Conservation (phyloP, 2,888 invertebrate species). For the Emesis furor region DNA sequence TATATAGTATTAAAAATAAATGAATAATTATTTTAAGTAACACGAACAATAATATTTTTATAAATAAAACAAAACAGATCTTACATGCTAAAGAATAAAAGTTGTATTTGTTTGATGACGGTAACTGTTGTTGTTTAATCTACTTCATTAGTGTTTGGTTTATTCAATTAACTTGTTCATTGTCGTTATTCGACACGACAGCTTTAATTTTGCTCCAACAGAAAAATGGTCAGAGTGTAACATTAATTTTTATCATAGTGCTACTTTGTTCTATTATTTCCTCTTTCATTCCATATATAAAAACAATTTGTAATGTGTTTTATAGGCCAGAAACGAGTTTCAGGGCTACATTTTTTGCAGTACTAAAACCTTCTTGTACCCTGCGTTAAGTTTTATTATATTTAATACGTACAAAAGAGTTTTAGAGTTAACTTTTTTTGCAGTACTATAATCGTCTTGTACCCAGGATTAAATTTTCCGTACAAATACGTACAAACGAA, state of each 20-base stretch:
- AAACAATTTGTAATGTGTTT: no score
- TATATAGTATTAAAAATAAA: neutral
- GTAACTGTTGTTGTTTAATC: neutral
- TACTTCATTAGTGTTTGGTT: constrained; percentile 24
- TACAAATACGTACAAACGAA: no score
- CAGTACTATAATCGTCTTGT: no score
- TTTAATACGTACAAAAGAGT: no score
- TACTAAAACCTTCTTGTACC: no score
- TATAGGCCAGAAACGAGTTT: no score
- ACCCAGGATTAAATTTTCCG: no score
- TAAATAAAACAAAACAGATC: neutral
- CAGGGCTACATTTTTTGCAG: no score
- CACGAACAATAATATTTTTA: neutral
- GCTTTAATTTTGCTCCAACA: constrained; percentile 11
- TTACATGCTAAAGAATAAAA: neutral
- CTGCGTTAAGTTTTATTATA: no score
- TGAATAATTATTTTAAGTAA: neutral
- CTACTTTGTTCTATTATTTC: no score
- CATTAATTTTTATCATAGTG: neutral
- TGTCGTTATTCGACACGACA: constrained; percentile 15
- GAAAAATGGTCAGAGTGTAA: neutral
- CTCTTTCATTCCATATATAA: no score
- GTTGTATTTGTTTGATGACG: neutral
- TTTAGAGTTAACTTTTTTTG: no score
- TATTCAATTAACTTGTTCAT: constrained; percentile 21